Evolutionary conservation across 2,113 vertebrate genomes (phyloP).

Genomic region (Mohoua ochrocephala): DNA sequence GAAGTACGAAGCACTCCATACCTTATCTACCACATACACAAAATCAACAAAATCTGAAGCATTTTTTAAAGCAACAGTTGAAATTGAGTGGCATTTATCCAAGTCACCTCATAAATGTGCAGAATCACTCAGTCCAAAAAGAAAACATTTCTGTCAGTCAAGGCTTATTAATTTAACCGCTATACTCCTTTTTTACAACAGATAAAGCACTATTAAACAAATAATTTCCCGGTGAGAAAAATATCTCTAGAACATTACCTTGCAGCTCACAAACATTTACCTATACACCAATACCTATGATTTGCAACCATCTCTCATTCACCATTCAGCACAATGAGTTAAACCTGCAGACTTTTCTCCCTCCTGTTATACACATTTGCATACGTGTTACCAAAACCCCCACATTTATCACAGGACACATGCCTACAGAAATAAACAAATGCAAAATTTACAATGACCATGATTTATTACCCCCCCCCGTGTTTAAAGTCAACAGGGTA

Average conservation of each 20-base stretch:
- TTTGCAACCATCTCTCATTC: background rate
- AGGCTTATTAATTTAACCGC: background rate
- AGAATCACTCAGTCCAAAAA: background rate
- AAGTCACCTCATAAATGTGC: background rate
- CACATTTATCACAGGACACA: background rate
- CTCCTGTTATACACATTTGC: background rate
- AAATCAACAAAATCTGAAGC: background rate
- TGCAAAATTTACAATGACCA: background rate
- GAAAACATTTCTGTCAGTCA: background rate
- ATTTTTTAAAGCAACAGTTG: background rate
- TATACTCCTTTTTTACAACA: background rate
- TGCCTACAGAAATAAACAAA: background rate
- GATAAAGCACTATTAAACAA: background rate
- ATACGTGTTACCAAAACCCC: background rate
- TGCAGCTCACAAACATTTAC: background rate
- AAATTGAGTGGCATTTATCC: background rate
- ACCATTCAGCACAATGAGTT: background rate
- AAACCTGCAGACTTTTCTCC: background rate
- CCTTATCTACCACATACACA: background rate
- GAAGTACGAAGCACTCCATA: background rate
- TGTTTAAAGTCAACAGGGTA: background rate
- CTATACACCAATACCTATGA: background rate
- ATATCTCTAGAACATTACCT: background rate
- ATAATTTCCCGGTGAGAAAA: background rate
- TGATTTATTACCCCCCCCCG: background rate